Evolutionary conservation across 2,888 invertebrate genomes (phyloP), one percentile per base, ranked within the genome.

Genomic region (Cephus spinipes): DNA sequence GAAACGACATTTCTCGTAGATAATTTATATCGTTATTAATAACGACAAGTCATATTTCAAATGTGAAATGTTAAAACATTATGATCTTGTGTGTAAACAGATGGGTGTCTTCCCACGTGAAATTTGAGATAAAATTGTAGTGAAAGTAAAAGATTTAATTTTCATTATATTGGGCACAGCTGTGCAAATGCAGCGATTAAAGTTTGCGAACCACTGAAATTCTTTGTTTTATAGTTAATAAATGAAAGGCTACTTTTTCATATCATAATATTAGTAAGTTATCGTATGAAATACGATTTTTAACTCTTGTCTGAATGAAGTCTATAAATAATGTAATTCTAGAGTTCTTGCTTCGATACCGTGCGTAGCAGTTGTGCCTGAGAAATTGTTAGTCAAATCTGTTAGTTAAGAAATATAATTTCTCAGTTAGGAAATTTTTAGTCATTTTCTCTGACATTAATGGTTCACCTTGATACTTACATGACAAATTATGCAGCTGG

Each of bases 11-110:
- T 23, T 55, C 55, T 55, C 55, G 55, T 55, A 55, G 55, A 55
- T 55, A 23, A 55, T 55, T 55, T 23, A 23, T 55, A 55, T 55
- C 55, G 55, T 55, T 55, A 55, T 55, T 23, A 55, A 55, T 23
- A 55, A 55, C 55, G 9, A 23, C 6, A 9, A 55, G 23, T 55
- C 55, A 23, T 40, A 40, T 23, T 55, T 55, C 2, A 2, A 55
- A 55, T 55, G 55, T 79, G 73, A 83, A 77, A 80, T 81, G 81
- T 76, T 81, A 78, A 77, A 76, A 12, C 74, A 75, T 76, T 74
- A 81, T 77, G 81, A 84, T 84, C 83, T 84, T 80, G 77, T 82
- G 79, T 85, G 82, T 79, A 83, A 79, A 76, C 80, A 79, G 77
- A 79, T 85, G 82, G 23, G 82, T 83, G 76, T 82, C 79, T 81